Conservation (phyloP, 2,113 vertebrate species). For the Microcebus griseorufus region DNA sequence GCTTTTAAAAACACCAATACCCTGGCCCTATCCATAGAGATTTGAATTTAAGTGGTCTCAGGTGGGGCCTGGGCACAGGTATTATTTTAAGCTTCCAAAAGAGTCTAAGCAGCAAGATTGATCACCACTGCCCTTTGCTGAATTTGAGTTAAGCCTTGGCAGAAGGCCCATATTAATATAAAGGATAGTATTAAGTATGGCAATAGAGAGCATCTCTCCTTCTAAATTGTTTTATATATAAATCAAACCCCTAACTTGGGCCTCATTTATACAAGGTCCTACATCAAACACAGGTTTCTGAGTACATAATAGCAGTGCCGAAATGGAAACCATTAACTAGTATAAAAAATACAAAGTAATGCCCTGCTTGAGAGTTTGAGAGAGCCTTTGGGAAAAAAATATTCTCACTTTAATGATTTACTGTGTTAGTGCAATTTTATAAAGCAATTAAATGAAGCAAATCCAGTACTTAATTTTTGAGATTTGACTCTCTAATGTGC, state of each 20-base stretch:
- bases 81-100: neutral
- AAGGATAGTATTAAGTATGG: neutral
- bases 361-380: neutral
- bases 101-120: neutral
- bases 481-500: neutral
- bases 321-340: slow-evolving; percentile 58
- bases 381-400: neutral
- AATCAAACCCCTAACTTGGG: slow-evolving; percentile 34
- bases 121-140: slow-evolving; percentile 5
- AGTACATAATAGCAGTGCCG: slow-evolving; percentile 18
- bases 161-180: slow-evolving; percentile 38
- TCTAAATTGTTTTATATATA: slow-evolving; percentile 31
- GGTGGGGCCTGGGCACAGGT: neutral
- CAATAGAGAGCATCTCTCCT: neutral
- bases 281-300: slow-evolving; percentile 15
- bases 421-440: slow-evolving; percentile 34
- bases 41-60: neutral
- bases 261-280: slow-evolving; percentile 9
- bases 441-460: slow-evolving; percentile 52
- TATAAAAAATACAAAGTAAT: slow-evolving; percentile 41
- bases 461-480: neutral
- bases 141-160: neutral
- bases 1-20: neutral
- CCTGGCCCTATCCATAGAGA: neutral
- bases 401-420: slow-evolving; percentile 56